Base-by-base conservation (phyloP, 2,888 invertebrate species). In the Dexiosoma caninum region DNA sequence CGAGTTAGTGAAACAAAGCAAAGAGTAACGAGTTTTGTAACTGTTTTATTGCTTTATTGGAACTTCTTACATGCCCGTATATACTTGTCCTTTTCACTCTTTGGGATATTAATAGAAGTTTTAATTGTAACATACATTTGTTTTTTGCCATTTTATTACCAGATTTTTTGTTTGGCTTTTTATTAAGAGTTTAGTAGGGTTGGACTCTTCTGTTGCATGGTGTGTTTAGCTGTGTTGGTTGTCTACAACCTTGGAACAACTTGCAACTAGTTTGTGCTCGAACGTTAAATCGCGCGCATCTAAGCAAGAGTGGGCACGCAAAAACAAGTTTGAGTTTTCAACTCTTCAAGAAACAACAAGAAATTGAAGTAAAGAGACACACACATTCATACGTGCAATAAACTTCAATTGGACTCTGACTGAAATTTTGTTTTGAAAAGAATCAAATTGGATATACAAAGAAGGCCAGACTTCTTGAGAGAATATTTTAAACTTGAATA, bases 201-300 rank as follows among this genome's bases (percentile, higher is more conserved):
- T 77, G 42, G 21, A 83, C 87, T 82, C 87, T 71, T 81, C 75
- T 81, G 75, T 70, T 78, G 75, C 81, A 78, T 60, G 27, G 53
- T 32, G 30, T 66, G 53, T 23, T 59, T 55, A 46, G 35, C 23
- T 44, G 16, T 19, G 16, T 60, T 60, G 35, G 51, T 57, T 78
- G 70, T 37, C 21, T 37, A 51, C 76, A 80, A 82, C 76, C 55
- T 67, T 30, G 14, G 19, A 78, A 81, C 82, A 84, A 85, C 85
- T 85, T 85, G 85, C 87, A 88, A 89, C 89, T 88, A 89, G 89
- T 89, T 88, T 89, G 88, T 89, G 88, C 87, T 89, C 88, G 88
- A 89, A 88, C 89, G 86, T 85, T 87, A 88, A 85, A 87, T 87
- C 85, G 88, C 86, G 87, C 87, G 87, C 88, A 89, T 89, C 89